Conservation (phyloP, 2,113 vertebrate genomes). For the Ctenomys sociabilis region DNA sequence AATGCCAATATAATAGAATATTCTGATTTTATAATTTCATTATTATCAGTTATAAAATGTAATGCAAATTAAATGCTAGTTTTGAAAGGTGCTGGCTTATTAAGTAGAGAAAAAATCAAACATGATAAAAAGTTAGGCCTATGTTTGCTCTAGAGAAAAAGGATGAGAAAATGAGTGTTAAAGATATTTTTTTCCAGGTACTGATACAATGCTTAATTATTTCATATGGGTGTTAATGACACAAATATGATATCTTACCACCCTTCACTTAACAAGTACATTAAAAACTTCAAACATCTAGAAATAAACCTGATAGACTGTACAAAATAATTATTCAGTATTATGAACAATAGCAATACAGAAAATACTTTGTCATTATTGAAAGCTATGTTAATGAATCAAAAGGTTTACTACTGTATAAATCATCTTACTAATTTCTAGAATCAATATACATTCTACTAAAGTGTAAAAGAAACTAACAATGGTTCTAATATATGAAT, state of each 20-base stretch:
- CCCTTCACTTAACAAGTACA: neutral
- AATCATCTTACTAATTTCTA: neutral
- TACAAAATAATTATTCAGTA: neutral
- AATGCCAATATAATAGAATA: too few species aligned
- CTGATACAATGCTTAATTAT: too few species aligned
- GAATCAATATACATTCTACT: neutral
- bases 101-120: neutral
- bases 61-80: neutral
- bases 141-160: neutral
- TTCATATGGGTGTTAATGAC: neutral
- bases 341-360: neutral
- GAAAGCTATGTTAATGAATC: neutral
- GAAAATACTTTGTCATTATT: neutral
- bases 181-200: neutral
- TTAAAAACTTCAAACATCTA: neutral
- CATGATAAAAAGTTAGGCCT: neutral
- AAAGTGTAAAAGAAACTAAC: neutral
- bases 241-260: neutral
- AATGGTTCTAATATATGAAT: neutral
- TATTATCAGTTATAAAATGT: neutral
- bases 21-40: neutral
- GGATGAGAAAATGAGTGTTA: neutral
- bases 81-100: neutral
- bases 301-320: neutral
- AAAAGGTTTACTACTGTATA: neutral